phyloP scores from a whole-genome alignment of 1,140 invertebrate genomes.

The Aphaenogaster rudis region DNA sequence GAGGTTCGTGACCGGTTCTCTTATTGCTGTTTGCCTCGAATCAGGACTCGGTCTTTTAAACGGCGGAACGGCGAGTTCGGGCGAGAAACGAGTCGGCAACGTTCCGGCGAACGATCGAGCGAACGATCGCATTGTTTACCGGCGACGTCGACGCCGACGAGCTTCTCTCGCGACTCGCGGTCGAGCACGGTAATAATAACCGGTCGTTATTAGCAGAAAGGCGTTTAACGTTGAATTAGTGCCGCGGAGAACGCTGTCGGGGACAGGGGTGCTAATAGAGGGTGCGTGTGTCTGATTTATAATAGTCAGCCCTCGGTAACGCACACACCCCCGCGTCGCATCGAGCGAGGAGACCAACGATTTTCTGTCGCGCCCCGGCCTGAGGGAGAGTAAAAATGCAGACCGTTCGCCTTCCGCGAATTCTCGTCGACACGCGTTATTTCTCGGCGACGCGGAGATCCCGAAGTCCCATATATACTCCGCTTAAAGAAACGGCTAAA shows the following conservation, averaged over 20 bases:
- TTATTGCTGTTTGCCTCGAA: slow-evolving; percentile 43
- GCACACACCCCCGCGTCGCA: slow-evolving; percentile 65
- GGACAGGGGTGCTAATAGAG: slow-evolving; percentile 83
- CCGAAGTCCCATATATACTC: slow-evolving; percentile 33
- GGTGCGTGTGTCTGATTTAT: slow-evolving; percentile 84
- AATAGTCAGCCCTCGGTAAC: slow-evolving; percentile 73
- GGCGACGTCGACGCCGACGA: not conserved
- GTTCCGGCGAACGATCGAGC: not conserved
- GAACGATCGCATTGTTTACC: slow-evolving; percentile 13
- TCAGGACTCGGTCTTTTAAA: slow-evolving; percentile 20
- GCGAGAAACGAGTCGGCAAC: slow-evolving; percentile 14
- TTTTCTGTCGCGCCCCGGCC: slow-evolving; percentile 71
- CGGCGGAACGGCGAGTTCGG: not conserved
- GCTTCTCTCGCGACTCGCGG: slow-evolving; percentile 29
- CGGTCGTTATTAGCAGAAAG: slow-evolving; percentile 80
- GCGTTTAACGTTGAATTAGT: slow-evolving; percentile 83
- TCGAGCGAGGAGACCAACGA: slow-evolving; percentile 71
- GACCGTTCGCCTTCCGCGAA: slow-evolving; percentile 61
- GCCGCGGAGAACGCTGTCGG: slow-evolving; percentile 76
- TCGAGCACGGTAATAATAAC: slow-evolving; percentile 64
- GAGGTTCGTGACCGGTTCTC: slow-evolving; percentile 17
- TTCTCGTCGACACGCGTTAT: slow-evolving; percentile 28
- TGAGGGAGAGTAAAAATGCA: slow-evolving; percentile 67
- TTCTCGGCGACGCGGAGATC: slow-evolving; percentile 2
- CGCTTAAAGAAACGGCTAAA: not conserved